A percentile compares a stretch with the other conserved stretches of the same genome.
Conservation (phyloP, 2,113 vertebrate species). For the Neogale vison region DNA sequence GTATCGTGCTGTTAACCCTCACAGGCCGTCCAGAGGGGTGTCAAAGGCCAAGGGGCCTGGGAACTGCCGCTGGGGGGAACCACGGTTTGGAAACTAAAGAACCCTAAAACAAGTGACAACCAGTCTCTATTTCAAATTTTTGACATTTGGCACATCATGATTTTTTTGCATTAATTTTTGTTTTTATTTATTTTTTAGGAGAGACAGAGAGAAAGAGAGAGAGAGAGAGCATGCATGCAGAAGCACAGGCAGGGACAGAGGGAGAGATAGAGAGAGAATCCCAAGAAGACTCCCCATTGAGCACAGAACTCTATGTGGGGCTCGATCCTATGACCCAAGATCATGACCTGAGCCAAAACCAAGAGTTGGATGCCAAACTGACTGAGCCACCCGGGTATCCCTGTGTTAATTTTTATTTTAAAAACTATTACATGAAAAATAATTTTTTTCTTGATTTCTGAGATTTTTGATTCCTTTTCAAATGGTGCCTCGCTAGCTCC, state of each 20-base stretch:
- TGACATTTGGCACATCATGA: background rate
- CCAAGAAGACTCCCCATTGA: background rate
- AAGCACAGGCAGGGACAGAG: background rate
- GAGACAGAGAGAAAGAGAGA: background rate
- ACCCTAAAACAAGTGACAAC: background rate
- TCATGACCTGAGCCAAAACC: background rate
- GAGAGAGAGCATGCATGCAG: background rate
- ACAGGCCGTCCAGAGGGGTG: rapidly evolving
- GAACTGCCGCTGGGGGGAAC: background rate
- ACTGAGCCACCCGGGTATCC: background rate
- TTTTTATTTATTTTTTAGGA: background rate
- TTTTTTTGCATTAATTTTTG: background rate
- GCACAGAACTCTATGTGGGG: background rate
- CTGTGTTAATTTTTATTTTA: background rate
- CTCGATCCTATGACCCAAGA: background rate
- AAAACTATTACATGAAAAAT: background rate
- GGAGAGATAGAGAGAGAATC: background rate
- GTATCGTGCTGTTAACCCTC: rapidly evolving
- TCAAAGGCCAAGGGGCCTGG: background rate
- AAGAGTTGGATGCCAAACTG: background rate
- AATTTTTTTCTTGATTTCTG: background rate
- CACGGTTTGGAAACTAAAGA: background rate
- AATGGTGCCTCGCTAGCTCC: rapidly evolving
- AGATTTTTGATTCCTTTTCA: background rate
- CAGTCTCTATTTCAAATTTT: background rate